Evolutionary conservation across 2,797 vertebrate species (phyloP), one percentile per base, ranked within the genome.

Genomic region (Tragelaphus eurycerus): DNA sequence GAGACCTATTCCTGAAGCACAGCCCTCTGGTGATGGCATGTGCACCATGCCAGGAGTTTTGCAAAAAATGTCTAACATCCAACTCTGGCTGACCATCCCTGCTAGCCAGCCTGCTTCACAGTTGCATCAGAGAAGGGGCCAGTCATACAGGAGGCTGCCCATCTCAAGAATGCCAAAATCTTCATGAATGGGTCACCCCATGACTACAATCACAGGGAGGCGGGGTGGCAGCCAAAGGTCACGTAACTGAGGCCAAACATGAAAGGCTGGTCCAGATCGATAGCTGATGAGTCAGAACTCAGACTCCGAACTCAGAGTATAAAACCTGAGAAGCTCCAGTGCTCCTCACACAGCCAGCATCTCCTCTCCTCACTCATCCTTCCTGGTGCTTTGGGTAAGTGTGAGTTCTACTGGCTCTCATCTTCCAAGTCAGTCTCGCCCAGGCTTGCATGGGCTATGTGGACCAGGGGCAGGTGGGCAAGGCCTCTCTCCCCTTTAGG

Each of bases 91-190:
- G 46, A 79, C 52, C 54, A 10, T 82, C 89, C 74, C 93, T 29
- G 19, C 46, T 91, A 62, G 84, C 64, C 81, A 87, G 50, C 81
- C 93, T 86, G 81, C 74, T 48, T 64, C 48, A 90, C 67, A 62
- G 81, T 97, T 98, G 96, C 97, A 89, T 97, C 97, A 98, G 94
- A 93, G 94, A 96, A 96, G 87, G 43, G 59, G 76, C 95, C 46
- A 76, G 95, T 96, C 96, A 97, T 57, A 89, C 46, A 86, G 21
- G 15, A 43, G n/a, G 93, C 64, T 93, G 85, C 83, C 79, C 64
- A 97, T 97, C 86, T 95, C 91, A 95, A 98, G 98, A 97, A 98
- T 98, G 96, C 93, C 79, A 97, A 98, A 94, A 97, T 94, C 93
- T 97, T 84, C 94, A 93, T 46, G 88, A 96, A 98, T 94, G 93